A percentile compares a stretch with the other conserved stretches of the same genome.
phyloP scores from a whole-genome alignment of 2,113 vertebrate genomes.

The Eretmochelys imbricata region DNA sequence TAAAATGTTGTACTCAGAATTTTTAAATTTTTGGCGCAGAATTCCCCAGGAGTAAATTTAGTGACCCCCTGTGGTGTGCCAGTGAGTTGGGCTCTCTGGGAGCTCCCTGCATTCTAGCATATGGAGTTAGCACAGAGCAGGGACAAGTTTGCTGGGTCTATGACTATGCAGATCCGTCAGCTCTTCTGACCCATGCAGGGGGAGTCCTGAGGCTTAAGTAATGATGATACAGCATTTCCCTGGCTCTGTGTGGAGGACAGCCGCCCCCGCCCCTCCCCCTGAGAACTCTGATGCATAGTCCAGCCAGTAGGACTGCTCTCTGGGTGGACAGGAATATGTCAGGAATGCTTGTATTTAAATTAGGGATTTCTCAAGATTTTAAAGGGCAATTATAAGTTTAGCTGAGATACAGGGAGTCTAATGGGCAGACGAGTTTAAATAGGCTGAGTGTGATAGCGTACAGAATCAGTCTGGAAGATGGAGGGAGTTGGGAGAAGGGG shows the following conservation, averaged over 20 bases:
- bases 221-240: neutral
- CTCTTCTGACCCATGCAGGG: neutral
- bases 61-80: neutral
- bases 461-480: neutral
- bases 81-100: neutral
- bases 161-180: slow-evolving; percentile 22
- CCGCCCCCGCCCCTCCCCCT: neutral
- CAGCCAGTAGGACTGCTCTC: rapidly evolving
- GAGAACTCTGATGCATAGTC: neutral
- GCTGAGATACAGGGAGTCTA: neutral
- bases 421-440: neutral
- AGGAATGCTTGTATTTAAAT: neutral
- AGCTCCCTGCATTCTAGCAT: neutral
- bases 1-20: too few species aligned
- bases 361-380: neutral
- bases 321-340: neutral
- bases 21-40: too few species aligned
- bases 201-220: neutral
- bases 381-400: neutral
- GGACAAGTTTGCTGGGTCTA: slow-evolving; percentile 14
- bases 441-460: neutral
- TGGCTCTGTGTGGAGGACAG: neutral
- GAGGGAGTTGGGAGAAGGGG: neutral
- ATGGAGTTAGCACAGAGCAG: neutral
- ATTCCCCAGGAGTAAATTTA: neutral